phyloP scores from a whole-genome alignment of 1,140 invertebrate species.

The Pentalonia nigronervosa region DNA sequence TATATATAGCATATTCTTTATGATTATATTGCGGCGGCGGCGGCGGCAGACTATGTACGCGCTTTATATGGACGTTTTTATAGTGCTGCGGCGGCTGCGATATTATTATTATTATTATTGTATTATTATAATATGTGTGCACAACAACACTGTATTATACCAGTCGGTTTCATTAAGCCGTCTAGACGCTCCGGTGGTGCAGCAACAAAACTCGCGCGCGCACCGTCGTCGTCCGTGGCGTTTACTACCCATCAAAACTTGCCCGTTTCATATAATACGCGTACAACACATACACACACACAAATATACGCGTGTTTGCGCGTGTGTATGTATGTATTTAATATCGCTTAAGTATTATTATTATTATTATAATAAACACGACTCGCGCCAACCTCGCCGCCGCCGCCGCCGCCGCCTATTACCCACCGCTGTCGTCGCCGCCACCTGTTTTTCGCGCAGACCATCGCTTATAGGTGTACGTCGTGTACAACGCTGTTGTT shows the following conservation, averaged over 20 bases:
- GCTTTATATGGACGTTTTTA: constrained; percentile 5
- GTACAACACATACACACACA: not conserved
- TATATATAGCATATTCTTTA: not conserved
- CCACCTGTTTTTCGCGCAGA: constrained; percentile 6
- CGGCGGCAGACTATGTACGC: not conserved
- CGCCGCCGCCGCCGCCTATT: not conserved
- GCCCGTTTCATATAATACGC: not conserved
- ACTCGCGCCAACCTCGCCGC: not conserved
- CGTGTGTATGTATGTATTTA: not conserved
- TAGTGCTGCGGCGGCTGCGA: not conserved
- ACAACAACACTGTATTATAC: not conserved
- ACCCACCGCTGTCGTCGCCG: no score
- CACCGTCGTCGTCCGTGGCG: not conserved
- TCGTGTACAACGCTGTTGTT: not conserved
- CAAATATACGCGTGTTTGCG: not conserved
- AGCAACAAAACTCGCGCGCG: not conserved
- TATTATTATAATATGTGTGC: not conserved
- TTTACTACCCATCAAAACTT: constrained; percentile 39
- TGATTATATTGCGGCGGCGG: not conserved
- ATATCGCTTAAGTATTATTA: constrained; percentile 13
- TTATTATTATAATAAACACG: not conserved
- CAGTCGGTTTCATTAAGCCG: constrained; percentile 49
- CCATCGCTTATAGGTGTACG: not conserved
- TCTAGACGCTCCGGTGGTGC: constrained; percentile 41
- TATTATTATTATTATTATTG: constrained; percentile 27